Base-by-base conservation (phyloP, 1,140 invertebrate species). In the Andricus grossulariae region DNA sequence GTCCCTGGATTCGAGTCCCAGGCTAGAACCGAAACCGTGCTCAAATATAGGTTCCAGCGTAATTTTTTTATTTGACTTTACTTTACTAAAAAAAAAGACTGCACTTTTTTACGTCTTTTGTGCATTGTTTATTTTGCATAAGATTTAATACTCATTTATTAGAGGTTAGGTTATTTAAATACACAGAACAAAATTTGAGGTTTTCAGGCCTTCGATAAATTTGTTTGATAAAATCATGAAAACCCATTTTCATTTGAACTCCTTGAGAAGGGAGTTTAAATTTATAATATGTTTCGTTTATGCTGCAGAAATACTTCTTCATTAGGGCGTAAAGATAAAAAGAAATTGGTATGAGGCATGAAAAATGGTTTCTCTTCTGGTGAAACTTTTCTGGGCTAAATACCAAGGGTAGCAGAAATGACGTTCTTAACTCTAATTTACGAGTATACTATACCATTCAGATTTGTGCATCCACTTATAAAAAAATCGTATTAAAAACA, bases 321-420 rank as follows among this genome's bases (percentile, higher is more conserved):
- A n/a, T 66, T 45, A 66, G 12, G 60, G 16, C 60, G n/a, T 66
- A 39, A 66, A 66, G 32, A 66, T 66, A 39, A 39, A 66, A 66
- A 66, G 32, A 66, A 66, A 66, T 66, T 66, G 39, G 25, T 66
- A 45, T n/a, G 32, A 66, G 60, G n/a, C 32, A 32, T 66, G 60
- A 66, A 66, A 39, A 66, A 66, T 66, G 60, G 25, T 15, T 11
- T 11, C 39, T 11, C 39, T 45, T 13, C 32, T 45, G 13, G 15
- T 45, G 32, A 0, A 66, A 45, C 11, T 66, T 66, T 66, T 66
- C 60, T 16, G 25, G 21, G 16, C 12, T 60, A 60, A 32, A 60
- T 60, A 60, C 21, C 25, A 60, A 60, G 57, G 21, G 25, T 32
- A 16, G 25, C 57, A 32, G 25, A 60, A 60, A 60, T 60, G 57